Percentiles rank a stretch among this genome's conserved stretches.
phyloP scores from a whole-genome alignment of 2,113 vertebrate species.

The Grammomys dolichurus region DNA sequence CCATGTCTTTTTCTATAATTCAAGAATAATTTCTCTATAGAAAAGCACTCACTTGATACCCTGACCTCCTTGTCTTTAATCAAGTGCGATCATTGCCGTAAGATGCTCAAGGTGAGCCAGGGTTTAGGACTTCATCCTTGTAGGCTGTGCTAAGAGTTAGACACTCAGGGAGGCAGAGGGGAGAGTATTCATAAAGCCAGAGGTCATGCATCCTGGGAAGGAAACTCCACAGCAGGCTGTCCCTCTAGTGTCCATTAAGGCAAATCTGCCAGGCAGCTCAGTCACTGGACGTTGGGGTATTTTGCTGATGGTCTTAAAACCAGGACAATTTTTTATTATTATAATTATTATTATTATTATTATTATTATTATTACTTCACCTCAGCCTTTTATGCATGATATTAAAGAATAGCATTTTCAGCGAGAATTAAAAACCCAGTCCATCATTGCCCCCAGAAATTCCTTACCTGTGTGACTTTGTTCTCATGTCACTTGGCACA shows the following conservation, averaged over 20 bases:
- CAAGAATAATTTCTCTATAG: constrained; percentile 17
- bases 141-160: not conserved
- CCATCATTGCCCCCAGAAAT: not conserved
- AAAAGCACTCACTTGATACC: not conserved
- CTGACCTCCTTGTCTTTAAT: not conserved
- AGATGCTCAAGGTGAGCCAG: not conserved
- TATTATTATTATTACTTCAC: not conserved
- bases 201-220: not conserved
- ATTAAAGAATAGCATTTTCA: constrained; percentile 21
- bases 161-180: not conserved
- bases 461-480: not conserved
- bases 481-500: not conserved
- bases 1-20: constrained; percentile 58
- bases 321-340: not conserved
- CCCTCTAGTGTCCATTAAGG: constrained; percentile 46
- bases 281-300: constrained; percentile 11
- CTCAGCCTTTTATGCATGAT: not conserved
- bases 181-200: constrained; percentile 47
- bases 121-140: not conserved
- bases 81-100: not conserved
- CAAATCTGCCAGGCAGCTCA: not conserved
- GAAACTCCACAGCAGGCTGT: not conserved
- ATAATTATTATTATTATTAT: not conserved
- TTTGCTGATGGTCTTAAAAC: constrained; percentile 70
- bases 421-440: not conserved